A percentile compares a stretch with the other conserved stretches of the same genome.
Conservation (phyloP, 2,888 invertebrate species). For the Lagria hirta region DNA sequence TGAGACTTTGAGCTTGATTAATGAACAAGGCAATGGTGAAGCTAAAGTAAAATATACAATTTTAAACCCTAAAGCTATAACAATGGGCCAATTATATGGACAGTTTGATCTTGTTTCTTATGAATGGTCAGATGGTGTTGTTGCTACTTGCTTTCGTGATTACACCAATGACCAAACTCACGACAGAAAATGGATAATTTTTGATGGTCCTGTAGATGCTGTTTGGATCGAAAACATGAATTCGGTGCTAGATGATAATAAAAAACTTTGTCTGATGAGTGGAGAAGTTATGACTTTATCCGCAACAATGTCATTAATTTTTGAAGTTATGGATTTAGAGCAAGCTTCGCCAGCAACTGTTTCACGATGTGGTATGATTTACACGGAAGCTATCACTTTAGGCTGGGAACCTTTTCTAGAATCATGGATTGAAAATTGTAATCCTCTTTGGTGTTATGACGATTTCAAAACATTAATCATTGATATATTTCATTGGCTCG, state of each 20-base stretch:
- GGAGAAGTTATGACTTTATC: conserved; percentile 87
- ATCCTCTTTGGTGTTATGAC: conserved; percentile 68
- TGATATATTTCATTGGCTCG: conserved; percentile 72
- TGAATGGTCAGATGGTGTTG: conserved; percentile 89
- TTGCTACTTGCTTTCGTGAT: conserved; percentile 76
- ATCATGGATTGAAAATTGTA: conserved; percentile 75
- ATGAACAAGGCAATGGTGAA: conserved; percentile 57
- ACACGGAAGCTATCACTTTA: conserved; percentile 80
- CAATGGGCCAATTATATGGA: conserved; percentile 90
- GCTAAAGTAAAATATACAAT: conserved; percentile 72
- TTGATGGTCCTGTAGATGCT: conserved; percentile 88
- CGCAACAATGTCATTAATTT: conserved; percentile 80
- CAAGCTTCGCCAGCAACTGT: conserved; percentile 88
- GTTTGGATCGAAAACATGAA: conserved; percentile 92
- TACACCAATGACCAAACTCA: conserved; percentile 73
- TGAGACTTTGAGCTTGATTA: conserved; percentile 74
- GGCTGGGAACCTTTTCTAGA: conserved; percentile 81
- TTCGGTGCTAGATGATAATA: conserved; percentile 61
- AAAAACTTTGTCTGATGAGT: conserved; percentile 82
- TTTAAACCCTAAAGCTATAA: conserved; percentile 90
- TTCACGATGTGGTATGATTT: conserved; percentile 88
- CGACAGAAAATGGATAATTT: conserved; percentile 88
- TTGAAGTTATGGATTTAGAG: conserved; percentile 83
- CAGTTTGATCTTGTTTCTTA: conserved; percentile 86
- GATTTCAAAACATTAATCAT: conserved; percentile 63